Evolutionary conservation across 2,113 vertebrate species (phyloP).

Genomic region (Cavia porcellus): DNA sequence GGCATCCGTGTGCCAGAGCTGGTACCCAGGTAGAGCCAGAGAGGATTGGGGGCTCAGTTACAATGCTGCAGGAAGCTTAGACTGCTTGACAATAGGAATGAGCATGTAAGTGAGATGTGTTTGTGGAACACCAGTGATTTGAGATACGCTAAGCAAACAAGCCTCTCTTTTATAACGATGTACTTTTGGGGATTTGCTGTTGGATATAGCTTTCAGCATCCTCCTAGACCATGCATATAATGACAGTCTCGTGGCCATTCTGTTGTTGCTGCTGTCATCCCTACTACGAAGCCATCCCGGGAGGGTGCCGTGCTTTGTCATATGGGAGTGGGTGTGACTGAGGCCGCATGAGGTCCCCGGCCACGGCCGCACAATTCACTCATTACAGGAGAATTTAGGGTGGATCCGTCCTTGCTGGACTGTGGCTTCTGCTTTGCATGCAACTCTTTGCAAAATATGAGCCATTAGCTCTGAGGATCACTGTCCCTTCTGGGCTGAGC

Average conservation of each 20-base stretch:
- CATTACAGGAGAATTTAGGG: slow-evolving; percentile 50
- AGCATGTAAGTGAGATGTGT: not conserved
- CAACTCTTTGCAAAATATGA: slow-evolving; percentile 65
- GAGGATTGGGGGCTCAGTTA: not conserved
- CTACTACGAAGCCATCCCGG: not conserved
- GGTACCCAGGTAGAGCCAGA: not conserved
- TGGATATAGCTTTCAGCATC: not conserved
- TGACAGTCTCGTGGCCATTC: not conserved
- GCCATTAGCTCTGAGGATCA: slow-evolving; percentile 68
- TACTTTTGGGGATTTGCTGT: not conserved
- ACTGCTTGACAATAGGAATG: not conserved
- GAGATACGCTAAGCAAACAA: not conserved
- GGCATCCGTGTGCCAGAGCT: not conserved
- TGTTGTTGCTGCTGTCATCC: not conserved
- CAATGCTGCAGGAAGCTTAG: not conserved
- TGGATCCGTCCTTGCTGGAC: slow-evolving; percentile 10
- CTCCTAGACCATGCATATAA: not conserved
- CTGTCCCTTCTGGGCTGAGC: slow-evolving; percentile 63
- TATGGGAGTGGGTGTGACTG: slow-evolving; percentile 36
- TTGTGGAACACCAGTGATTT: not conserved
- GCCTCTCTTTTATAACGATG: not conserved
- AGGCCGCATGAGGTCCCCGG: not conserved
- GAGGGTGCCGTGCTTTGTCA: not conserved
- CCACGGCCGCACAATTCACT: not conserved
- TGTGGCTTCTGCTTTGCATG: slow-evolving; percentile 53